A percentile compares a stretch with the other conserved stretches of the same genome.
phyloP scores from a whole-genome alignment of 2,888 invertebrate species.

The Alitta virens region DNA sequence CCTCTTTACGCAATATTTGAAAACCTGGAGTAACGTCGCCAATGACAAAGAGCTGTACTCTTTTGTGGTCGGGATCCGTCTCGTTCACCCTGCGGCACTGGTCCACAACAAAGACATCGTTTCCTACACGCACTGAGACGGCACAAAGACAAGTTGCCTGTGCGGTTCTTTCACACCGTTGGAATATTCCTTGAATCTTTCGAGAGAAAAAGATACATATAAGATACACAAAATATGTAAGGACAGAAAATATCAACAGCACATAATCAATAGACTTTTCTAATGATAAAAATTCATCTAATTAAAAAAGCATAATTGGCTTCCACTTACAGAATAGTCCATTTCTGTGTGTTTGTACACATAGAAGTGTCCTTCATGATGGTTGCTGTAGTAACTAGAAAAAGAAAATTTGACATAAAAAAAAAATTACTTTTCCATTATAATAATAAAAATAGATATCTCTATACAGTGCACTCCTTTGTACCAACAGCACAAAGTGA shows the following conservation, averaged over 20 bases:
- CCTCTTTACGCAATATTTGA: background rate
- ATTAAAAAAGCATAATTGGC: no score
- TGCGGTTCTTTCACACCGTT: background rate
- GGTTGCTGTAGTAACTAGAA: background rate
- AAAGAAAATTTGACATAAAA: background rate
- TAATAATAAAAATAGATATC: no score
- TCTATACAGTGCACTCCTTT: no score
- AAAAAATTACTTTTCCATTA: background rate
- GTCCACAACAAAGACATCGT: slow-evolving; percentile 14
- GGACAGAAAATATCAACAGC: no score
- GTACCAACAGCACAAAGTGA: no score
- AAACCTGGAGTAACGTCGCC: background rate
- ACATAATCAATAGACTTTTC: no score
- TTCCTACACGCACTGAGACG: slow-evolving; percentile 2
- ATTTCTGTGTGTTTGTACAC: slow-evolving; percentile 1
- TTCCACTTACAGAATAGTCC: slow-evolving; percentile 11
- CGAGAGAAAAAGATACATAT: background rate
- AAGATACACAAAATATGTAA: no score
- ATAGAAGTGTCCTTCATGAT: slow-evolving; percentile 8
- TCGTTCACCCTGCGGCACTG: background rate
- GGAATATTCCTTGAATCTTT: slow-evolving; percentile 11
- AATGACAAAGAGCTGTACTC: background rate
- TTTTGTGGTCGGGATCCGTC: background rate
- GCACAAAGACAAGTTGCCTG: slow-evolving; percentile 2
- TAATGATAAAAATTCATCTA: no score